Evolutionary conservation across 2,113 vertebrate species (phyloP).

Genomic region (Alaudala cheleensis): DNA sequence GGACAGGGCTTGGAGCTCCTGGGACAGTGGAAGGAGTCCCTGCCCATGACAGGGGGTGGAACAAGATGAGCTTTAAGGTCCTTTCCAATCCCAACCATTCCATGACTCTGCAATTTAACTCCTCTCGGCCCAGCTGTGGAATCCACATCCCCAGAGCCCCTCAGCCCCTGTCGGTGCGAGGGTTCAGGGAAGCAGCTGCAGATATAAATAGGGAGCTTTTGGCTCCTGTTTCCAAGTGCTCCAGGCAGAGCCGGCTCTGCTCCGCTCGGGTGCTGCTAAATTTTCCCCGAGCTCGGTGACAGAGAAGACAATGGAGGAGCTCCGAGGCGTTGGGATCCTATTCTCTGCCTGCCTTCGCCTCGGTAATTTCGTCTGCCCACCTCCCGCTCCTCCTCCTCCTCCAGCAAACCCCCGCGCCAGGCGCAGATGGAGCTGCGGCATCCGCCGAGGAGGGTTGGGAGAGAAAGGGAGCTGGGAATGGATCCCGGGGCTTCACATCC

Average conservation of each 20-base stretch:
- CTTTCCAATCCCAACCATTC: not conserved
- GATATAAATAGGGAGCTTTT: not conserved
- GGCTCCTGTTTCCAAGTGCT: not conserved
- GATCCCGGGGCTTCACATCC: not conserved
- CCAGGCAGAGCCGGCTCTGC: not conserved
- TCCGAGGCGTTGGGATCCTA: not conserved
- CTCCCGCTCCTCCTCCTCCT: constrained; percentile 63
- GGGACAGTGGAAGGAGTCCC: fast-evolving
- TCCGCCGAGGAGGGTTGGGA: not conserved
- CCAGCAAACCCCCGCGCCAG: constrained; percentile 47
- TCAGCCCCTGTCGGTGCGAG: fast-evolving
- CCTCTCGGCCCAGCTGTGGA: not conserved
- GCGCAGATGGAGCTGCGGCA: constrained; percentile 51
- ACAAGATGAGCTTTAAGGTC: fast-evolving
- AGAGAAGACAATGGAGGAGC: constrained; percentile 3
- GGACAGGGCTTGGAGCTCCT: fast-evolving
- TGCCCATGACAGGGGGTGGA: not conserved
- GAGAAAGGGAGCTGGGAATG: constrained; percentile 5
- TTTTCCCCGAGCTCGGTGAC: not conserved
- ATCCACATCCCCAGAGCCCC: not conserved
- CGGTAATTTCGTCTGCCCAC: constrained; percentile 34
- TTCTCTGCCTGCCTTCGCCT: constrained; percentile 34
- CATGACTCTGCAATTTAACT: not conserved
- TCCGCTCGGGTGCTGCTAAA: not conserved
- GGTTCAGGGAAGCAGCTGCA: not conserved